phyloP scores from a whole-genome alignment of 92 coral and sea anemone species.

The Desmophyllum pertusum region DNA sequence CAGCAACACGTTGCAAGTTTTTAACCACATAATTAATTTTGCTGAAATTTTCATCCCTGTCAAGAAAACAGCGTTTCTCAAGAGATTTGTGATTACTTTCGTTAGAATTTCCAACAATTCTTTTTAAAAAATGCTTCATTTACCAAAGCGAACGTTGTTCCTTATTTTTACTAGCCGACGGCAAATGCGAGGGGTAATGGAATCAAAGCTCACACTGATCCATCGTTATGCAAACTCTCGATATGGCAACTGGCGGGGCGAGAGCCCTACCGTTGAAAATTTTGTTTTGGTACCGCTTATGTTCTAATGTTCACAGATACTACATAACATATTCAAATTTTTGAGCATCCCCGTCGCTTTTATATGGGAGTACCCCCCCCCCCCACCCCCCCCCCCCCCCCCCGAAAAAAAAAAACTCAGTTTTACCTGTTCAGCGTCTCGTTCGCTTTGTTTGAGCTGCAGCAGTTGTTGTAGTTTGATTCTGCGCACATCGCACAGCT shows the following conservation, averaged over 20 bases:
- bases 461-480: constrained; percentile 92
- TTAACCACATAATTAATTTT: neutral
- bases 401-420: neutral
- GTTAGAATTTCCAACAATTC: too few species aligned
- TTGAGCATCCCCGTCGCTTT: neutral
- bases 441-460: constrained; percentile 92
- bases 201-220: too few species aligned
- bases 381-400: too few species aligned
- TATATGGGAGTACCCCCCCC: too few species aligned
- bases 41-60: neutral
- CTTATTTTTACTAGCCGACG: neutral
- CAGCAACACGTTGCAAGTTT: neutral
- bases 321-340: too few species aligned
- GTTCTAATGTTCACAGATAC: too few species aligned
- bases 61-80: neutral
- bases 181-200: neutral
- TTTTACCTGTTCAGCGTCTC: constrained; percentile 92
- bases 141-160: neutral
- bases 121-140: too few species aligned
- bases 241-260: too few species aligned
- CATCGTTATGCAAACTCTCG: too few species aligned
- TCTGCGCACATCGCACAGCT: constrained; percentile 93
- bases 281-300: too few species aligned
- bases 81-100: too few species aligned
- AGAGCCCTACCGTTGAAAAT: too few species aligned